A percentile compares a stretch with the other conserved stretches of the same genome.
Conservation (phyloP, 2,888 invertebrate species). For the Acheta domesticus region DNA sequence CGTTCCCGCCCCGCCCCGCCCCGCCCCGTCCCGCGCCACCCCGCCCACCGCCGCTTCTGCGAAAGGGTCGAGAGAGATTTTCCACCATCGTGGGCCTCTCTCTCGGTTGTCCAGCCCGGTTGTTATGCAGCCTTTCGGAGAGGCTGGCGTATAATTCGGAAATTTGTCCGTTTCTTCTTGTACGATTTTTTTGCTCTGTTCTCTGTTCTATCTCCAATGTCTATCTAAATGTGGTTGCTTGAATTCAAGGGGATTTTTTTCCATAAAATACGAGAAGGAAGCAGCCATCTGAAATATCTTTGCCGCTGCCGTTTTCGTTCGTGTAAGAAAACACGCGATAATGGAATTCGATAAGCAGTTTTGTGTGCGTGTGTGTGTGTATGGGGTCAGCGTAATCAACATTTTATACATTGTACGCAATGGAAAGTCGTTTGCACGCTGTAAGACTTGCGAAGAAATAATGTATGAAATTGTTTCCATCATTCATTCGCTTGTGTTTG, state of each 20-base stretch:
- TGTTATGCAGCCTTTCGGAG: neutral
- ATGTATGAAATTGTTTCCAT: neutral
- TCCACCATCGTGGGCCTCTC: neutral
- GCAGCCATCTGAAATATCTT: neutral
- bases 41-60: neutral
- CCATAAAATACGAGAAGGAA: neutral
- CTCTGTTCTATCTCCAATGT: neutral
- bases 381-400: neutral
- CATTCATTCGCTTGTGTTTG: neutral
- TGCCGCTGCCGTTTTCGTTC: neutral
- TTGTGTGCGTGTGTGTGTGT: neutral
- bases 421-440: neutral
- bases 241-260: neutral
- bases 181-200: neutral
- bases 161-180: slow-evolving; percentile 5
- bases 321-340: neutral
- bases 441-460: neutral
- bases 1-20: no score
- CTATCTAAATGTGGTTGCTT: slow-evolving; percentile 1
- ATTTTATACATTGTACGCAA: slow-evolving; percentile 18
- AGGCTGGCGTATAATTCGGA: slow-evolving; percentile 1
- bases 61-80: neutral
- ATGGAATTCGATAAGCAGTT: neutral
- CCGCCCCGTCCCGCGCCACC: no score
- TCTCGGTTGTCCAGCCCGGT: neutral